phyloP scores from a whole-genome alignment of 1,140 invertebrate species.

The Phenacoccus solenopsis region DNA sequence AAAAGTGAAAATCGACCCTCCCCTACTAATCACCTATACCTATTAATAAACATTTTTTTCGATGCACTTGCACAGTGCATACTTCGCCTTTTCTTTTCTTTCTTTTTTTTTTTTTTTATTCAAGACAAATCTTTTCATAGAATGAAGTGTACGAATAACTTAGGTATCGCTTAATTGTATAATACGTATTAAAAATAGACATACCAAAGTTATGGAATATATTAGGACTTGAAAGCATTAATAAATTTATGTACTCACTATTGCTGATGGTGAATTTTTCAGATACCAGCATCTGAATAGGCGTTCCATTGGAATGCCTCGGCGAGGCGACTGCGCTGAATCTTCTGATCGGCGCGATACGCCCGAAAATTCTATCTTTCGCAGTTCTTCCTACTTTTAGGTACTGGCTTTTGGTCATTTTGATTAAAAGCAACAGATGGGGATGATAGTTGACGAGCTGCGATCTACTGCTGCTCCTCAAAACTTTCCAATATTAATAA shows the following conservation, averaged over 20 bases:
- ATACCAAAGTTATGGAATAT: too few species aligned
- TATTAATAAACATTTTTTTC: too few species aligned
- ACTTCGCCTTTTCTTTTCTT: too few species aligned
- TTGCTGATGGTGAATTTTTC: conserved; percentile 8
- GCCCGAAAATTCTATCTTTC: not conserved
- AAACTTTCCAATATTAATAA: conserved; percentile 12
- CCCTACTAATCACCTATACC: too few species aligned
- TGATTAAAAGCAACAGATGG: not conserved
- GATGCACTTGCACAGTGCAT: too few species aligned
- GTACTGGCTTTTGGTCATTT: conserved; percentile 10
- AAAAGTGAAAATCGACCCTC: too few species aligned
- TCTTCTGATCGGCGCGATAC: not conserved
- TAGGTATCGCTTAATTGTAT: too few species aligned
- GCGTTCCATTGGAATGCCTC: not conserved
- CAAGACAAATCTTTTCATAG: too few species aligned
- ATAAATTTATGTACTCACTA: conserved; percentile 10
- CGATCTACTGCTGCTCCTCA: not conserved
- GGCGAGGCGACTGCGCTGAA: not conserved
- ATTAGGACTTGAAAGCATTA: too few species aligned
- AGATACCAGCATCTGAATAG: not conserved
- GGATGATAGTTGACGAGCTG: not conserved
- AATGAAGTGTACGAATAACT: too few species aligned
- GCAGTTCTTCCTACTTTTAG: not conserved
- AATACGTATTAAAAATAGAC: too few species aligned
- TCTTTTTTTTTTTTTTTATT: too few species aligned